Evolutionary conservation across 2,113 vertebrate genomes (phyloP).

Genomic region (Oxyruncus cristatus): DNA sequence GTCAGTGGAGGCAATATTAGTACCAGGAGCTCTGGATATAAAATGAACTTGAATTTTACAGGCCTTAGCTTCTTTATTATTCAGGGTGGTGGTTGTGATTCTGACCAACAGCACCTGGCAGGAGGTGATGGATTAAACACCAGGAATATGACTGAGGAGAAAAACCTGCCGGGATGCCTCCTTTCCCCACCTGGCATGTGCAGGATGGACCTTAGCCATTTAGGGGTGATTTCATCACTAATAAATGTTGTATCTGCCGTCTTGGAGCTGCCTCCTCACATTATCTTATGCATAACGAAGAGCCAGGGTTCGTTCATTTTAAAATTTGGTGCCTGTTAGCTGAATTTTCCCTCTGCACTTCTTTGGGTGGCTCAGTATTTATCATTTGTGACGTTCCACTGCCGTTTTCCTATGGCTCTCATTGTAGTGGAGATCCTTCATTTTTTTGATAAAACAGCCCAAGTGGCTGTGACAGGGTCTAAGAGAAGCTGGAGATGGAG

Average conservation of each 20-base stretch:
- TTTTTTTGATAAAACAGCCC: background rate
- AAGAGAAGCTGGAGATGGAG: background rate
- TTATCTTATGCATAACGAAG: conserved; percentile 20
- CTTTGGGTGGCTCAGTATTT: conserved; percentile 26
- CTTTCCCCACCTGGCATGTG: background rate
- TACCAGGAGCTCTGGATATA: background rate
- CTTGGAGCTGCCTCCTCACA: conserved; percentile 17
- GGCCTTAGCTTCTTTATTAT: background rate
- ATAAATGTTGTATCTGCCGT: conserved; percentile 28
- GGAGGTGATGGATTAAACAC: background rate
- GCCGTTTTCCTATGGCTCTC: background rate
- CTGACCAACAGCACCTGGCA: background rate
- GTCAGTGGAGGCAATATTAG: background rate
- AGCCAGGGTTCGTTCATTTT: conserved; percentile 5
- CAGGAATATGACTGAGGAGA: background rate
- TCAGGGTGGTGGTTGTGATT: background rate
- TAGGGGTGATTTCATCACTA: conserved; percentile 31
- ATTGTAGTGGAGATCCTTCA: background rate
- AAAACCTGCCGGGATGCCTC: background rate
- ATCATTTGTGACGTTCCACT: background rate
- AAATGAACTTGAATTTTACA: background rate
- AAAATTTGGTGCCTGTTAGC: background rate
- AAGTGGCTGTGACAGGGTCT: background rate
- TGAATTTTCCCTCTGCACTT: background rate
- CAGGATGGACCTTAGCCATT: background rate